Percentiles rank a stretch among this genome's conserved stretches.
phyloP scores from a whole-genome alignment of 2,888 invertebrate species.

The Tetranychus piercei region DNA sequence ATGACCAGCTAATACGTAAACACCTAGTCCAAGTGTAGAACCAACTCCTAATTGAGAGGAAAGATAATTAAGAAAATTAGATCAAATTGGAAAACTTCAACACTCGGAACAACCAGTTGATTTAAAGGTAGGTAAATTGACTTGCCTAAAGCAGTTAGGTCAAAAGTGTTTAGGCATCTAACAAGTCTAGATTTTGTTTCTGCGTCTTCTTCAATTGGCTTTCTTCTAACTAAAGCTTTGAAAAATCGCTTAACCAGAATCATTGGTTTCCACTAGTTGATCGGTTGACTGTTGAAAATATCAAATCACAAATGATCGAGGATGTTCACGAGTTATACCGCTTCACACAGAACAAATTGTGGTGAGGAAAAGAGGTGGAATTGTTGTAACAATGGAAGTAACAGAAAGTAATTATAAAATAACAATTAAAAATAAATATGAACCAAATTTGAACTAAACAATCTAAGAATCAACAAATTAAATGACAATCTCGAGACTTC shows the following conservation, averaged over 20 bases:
- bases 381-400: too few relatives aligned
- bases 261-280: background rate
- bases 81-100: background rate
- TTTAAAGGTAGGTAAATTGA: background rate
- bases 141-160: constrained; percentile 10
- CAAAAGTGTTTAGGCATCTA: constrained; percentile 11
- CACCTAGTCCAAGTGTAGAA: constrained; percentile 62
- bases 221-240: background rate
- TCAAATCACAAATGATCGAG: too few relatives aligned
- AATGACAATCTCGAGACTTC: too few relatives aligned
- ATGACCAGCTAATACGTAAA: constrained; percentile 77
- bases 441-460: too few relatives aligned
- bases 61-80: constrained; percentile 11
- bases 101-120: background rate
- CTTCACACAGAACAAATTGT: too few relatives aligned
- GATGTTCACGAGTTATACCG: too few relatives aligned
- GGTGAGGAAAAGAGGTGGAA: too few relatives aligned
- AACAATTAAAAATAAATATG: too few relatives aligned
- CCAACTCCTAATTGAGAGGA: constrained; percentile 31
- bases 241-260: constrained; percentile 7
- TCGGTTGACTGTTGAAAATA: too few relatives aligned
- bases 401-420: too few relatives aligned
- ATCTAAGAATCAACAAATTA: too few relatives aligned
- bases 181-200: background rate
- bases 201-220: constrained; percentile 9